Base-by-base conservation (phyloP, 2,797 vertebrate genomes). In the Phataginus tricuspis region DNA sequence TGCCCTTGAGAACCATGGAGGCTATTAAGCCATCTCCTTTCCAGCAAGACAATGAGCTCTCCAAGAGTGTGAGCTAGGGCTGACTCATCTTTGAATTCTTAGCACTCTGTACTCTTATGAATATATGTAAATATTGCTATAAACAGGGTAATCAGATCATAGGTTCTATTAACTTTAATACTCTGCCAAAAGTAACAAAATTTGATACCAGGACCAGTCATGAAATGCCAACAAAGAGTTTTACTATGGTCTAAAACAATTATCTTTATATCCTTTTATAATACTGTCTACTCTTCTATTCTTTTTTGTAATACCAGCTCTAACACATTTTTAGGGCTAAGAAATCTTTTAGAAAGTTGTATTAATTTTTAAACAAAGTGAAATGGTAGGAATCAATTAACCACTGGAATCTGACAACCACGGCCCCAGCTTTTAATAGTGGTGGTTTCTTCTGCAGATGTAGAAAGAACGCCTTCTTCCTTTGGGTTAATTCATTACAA, bases 381-480 rank as follows among this genome's bases (percentile, higher is more conserved):
- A 88, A 89, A 91, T 78, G 51, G 31, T 87, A 11, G 19, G 66
- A 90, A 94, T 68, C 31, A 77, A 34, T 71, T 86, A 83, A 66
- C 55, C 53, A 45, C n/a, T 74, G 71, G 53, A 55, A 64, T 85
- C 21, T 88, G 64, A 92, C 51, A 87, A 29, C 34, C 37, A 74
- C 42, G 12, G 79, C 63, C 1, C n/a, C 42, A 68, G 61, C 45
- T 63, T 85, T 57, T 77, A 55, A 80, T 4, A 59, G 39, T 19
- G 21, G 37, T 61, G 51, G 25, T 53, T 90, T 94, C 69, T 96
- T 77, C 68, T 64, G 51, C 51, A 94, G 59, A 90, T 23, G 12
- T 2, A 92, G 45, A 93, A 61, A 80, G 66, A 87, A 85, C n/a
- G 37, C 51, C 37, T 96, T 89, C 95, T 92, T 95, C 92, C 86